Evolutionary conservation across 1,140 invertebrate species (phyloP).

Genomic region (Danaus melanippus): DNA sequence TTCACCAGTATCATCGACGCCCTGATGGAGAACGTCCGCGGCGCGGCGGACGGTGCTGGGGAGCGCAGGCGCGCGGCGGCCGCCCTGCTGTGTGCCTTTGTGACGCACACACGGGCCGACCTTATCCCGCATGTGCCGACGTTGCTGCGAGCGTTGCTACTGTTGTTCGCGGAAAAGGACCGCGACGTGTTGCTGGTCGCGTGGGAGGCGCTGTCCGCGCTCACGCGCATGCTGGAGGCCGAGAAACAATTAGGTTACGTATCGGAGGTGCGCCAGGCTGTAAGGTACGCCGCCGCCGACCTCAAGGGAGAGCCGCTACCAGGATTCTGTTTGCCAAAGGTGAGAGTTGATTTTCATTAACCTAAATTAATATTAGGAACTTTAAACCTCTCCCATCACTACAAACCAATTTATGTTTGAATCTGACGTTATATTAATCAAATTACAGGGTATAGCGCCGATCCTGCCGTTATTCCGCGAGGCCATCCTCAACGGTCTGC

Average conservation of each 20-base stretch:
- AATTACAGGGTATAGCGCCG: constrained; percentile 87
- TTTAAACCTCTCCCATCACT: too few species aligned
- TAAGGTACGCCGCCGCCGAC: constrained; percentile 91
- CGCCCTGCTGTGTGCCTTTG: constrained; percentile 91
- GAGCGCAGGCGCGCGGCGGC: constrained; percentile 84
- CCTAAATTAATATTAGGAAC: too few species aligned
- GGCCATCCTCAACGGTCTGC: constrained; percentile 93
- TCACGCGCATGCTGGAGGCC: constrained; percentile 90
- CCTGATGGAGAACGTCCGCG: constrained; percentile 85
- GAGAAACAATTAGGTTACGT: constrained; percentile 88
- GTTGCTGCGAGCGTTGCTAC: constrained; percentile 88
- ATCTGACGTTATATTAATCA: too few species aligned
- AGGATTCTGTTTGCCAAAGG: constrained; percentile 95
- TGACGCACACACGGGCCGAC: constrained; percentile 88
- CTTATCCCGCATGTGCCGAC: constrained; percentile 90
- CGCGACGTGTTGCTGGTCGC: constrained; percentile 81
- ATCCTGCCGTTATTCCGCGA: constrained; percentile 96
- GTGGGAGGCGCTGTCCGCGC: constrained; percentile 75
- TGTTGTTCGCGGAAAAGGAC: constrained; percentile 87
- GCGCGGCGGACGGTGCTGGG: constrained; percentile 74
- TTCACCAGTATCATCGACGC: constrained; percentile 86
- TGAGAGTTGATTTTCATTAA: constrained; percentile 13
- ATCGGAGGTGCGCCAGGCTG: constrained; percentile 90
- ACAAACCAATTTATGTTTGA: too few species aligned
- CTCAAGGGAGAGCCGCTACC: constrained; percentile 86